phyloP scores from a whole-genome alignment of 1,140 invertebrate genomes.

The Caenorhabditis latens region DNA sequence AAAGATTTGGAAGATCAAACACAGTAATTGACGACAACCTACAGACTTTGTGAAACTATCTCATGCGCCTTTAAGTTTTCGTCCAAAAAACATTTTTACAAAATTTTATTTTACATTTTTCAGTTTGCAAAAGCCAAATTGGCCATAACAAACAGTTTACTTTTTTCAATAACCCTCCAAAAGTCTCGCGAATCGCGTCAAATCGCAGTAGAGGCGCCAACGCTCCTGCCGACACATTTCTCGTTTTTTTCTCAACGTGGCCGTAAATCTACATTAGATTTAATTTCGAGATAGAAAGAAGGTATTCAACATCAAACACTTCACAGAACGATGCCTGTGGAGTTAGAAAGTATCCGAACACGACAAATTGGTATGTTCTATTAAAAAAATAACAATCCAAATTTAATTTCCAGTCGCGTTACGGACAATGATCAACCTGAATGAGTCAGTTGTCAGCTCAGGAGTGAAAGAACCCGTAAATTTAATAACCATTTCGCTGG shows the following conservation, averaged over 20 bases:
- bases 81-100: neutral
- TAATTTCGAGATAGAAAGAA: slow-evolving; percentile 2
- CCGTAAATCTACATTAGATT: slow-evolving; percentile 42
- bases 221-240: neutral
- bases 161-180: slow-evolving; percentile 6
- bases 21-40: neutral
- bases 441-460: slow-evolving; percentile 71
- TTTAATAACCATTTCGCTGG: slow-evolving; percentile 79
- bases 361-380: slow-evolving; percentile 64
- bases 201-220: neutral
- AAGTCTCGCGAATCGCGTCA: neutral
- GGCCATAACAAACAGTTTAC: neutral
- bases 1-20: neutral
- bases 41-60: neutral
- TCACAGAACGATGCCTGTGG: neutral
- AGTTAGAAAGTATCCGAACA: slow-evolving; percentile 64
- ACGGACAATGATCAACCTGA: slow-evolving; percentile 76
- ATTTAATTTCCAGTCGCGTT: slow-evolving; percentile 72
- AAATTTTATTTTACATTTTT: neutral
- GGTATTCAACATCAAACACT: neutral
- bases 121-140: too few relatives aligned
- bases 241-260: slow-evolving; percentile 6
- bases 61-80: neutral
- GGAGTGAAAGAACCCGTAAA: slow-evolving; percentile 74
- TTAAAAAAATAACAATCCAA: neutral